A percentile compares a stretch with the other conserved stretches of the same genome.
These are phyloP conservation scores for Gymnopithys bicolor DNA, from an alignment of 2,797 vertebrate species.

Conservation along the genomic window DNA sequence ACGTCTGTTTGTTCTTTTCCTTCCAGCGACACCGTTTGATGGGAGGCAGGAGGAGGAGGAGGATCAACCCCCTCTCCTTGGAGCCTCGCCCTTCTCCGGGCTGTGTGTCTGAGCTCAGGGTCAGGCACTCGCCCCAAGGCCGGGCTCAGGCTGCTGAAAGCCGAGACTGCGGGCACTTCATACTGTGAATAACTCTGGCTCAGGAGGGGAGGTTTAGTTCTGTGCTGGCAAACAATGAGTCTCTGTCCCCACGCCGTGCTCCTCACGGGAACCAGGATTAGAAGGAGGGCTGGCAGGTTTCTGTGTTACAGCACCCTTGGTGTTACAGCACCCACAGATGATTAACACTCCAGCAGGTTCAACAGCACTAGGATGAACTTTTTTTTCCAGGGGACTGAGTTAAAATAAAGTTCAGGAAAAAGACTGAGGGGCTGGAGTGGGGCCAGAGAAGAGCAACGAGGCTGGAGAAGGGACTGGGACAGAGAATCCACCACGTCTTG, in stretches of 20 bases:
- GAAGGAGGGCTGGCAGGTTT: background rate
- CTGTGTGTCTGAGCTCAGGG: background rate
- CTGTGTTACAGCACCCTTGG: background rate
- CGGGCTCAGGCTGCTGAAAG: background rate
- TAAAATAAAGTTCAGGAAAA: background rate
- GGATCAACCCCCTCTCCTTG: rapidly evolving
- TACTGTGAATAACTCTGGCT: background rate
- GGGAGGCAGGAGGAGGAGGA: background rate
- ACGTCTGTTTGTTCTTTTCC: background rate
- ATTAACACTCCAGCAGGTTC: background rate
- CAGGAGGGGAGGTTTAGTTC: background rate
- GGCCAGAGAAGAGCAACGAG: too few relatives aligned
- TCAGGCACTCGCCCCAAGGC: background rate
- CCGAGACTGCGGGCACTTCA: background rate
- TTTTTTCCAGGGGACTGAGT: background rate
- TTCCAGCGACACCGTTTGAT: background rate
- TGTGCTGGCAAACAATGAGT: background rate
- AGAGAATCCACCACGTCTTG: too few relatives aligned
- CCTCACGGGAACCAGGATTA: background rate
- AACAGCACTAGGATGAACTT: background rate
- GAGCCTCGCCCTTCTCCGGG: background rate
- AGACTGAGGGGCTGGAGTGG: too few relatives aligned
- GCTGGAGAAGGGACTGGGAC: too few relatives aligned
- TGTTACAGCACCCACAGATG: background rate
- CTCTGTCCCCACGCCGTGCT: background rate